Base-by-base conservation (phyloP, 2,888 invertebrate genomes). In the Tethea ocularis region DNA sequence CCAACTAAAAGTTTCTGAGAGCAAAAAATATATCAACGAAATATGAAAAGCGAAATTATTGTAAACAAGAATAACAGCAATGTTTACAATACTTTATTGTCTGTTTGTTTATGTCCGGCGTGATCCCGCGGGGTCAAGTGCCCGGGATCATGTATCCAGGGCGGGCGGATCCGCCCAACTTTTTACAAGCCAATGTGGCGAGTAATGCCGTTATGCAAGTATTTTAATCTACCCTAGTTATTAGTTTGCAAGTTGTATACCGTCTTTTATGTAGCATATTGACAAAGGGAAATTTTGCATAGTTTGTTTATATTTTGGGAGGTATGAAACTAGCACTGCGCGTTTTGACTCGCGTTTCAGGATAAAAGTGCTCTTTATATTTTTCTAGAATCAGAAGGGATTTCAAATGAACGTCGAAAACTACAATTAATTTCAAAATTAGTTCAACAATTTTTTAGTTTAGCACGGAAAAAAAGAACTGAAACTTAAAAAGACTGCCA, bases 121-220 rank as follows among this genome's bases (percentile, higher is more conserved):
- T 46, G 46, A 46, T 20, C 46, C 46, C 2, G 8, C 46, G 20
- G 10, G 17, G 2, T 10, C 46, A 17, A 46, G 10, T 46, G 46
- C 8, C 20, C 20, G 2, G 46, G 46, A 7, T 46, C 46, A 46
- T 46, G 46, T 46, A 20, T 46, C 2, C 46, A 20, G 46, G 20
- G 10, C 8, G 46, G 20, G 17, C 17, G 46, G 46, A 20, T 2
- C 46, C 46, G 46, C 8, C 46, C 20, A 46, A 46, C 17, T 46
- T 46, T 46, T 20, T 17, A 46, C 46, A 10, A 46, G 46, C 46
- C 46, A 46, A 46, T 46, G 46, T 46, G 36, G 38, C 58, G 57
- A 56, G 57, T 46, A 26, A n/a, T 20, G 2, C 46, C 22, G 38
- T 8, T 36, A 51, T 22, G 38, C 11, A 26, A 46, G 24, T 26